Evolutionary conservation across 2,888 invertebrate species (phyloP), one percentile per base, ranked within the genome.

Genomic region (Gerosis bhagava): DNA sequence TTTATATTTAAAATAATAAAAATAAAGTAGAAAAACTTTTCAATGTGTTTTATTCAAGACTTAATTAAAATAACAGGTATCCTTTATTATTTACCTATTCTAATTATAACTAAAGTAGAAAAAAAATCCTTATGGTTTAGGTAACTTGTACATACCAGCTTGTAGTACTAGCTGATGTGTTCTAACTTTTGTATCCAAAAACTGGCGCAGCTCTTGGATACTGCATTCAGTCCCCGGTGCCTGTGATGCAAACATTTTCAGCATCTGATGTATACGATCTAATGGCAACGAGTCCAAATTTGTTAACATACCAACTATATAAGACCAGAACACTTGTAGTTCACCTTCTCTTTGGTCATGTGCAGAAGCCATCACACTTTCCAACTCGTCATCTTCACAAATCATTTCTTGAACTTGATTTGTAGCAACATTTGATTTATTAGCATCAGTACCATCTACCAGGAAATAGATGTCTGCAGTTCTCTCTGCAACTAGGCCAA

Each of bases 211-310:
- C 75, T 98, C 97, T 52, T 95, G 95, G 43, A 96, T 86, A 58
- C 95, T 96, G 67, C 97, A 97, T 70, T 98, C 98, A 8, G 95
- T 94, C 0, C 95, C 93, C 0, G 97, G 95, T 6, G 97, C 97
- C 83, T 97, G 97, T 22, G 97, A 96, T 1, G 97, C 97, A 88
- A 98, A 98, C 94, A 98, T 96, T 75, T 97, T 97, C 51, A 98
- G 78, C 97, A 98, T 98, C 71, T 97, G 96, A 78, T 98, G 97
- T 62, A 98, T 98, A 42, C 98, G 90, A 60, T 98, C 98, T 55
- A 98, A 83, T 0, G 97, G 95, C 70, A 98, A 89, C 0, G 95
- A 96, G 65, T 98, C 97, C 55, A 98, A 87, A 87, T 98, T 98
- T 7, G 97, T 97, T 47, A 98, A 82, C 98, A 98, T 98, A 11